Evolutionary conservation across 1,140 invertebrate species (phyloP), one percentile per base, ranked within the genome.

Genomic region (Drosophila elegans): DNA sequence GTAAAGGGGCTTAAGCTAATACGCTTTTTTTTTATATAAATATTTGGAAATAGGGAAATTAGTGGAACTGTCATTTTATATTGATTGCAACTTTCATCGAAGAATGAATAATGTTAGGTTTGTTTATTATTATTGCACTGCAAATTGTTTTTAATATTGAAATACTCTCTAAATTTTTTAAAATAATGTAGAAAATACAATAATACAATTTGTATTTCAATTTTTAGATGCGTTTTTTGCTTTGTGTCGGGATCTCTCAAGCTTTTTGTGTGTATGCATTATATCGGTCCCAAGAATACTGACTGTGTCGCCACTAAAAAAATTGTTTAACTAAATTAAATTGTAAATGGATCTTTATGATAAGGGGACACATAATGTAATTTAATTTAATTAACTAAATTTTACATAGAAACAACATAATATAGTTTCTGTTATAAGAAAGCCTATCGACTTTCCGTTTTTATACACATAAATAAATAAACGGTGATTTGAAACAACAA

Each of bases 1-100:
- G 9, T 44, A 64, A 56, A 32, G 21, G n/a, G 29, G 6, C 57
- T 49, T 63, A 73, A 62, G n/a, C 51, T 74, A 74, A 45, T 32
- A 74, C 36, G 63, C 21, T 4, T 46, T 62, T 42, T 13, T 27
- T 51, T 55, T 54, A 46, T 29, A 29, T 62, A 16, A 49, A 36
- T n/a, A 3, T 25, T 42, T 10, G 44, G 12, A 44, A 46, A 34
- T 25, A 46, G 29, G 16, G 52, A 63, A 55, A 52, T 21, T 34
- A 59, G 38, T 29, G 51, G 21, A 44, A 56, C 38, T 39, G 32
- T 41, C 36, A 16, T 34, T 41, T 16, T 29, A 25, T 27, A 46
- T 46, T 55, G 51, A 12, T 67, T 27, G 16, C 49, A 16, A 49
- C 55, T 49, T 39, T 48, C 21, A 60, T 34, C 7, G 3, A 53